Conservation (phyloP, 2,113 vertebrate species). For the Chloropsis cyanopogon region DNA sequence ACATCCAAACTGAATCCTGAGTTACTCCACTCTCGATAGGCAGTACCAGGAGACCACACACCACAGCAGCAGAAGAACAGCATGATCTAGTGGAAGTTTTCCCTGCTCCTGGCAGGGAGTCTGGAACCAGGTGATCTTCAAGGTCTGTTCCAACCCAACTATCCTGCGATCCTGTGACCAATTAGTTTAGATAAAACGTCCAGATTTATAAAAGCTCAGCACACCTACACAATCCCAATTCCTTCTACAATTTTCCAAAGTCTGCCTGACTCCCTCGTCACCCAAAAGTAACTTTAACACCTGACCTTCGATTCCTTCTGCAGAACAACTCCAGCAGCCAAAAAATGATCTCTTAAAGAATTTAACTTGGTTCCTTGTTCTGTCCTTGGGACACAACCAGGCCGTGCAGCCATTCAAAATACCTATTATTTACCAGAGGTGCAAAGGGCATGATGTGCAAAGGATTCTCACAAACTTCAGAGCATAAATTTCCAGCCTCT, state of each 20-base stretch:
- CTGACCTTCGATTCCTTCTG: neutral
- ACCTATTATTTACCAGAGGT: fast-evolving
- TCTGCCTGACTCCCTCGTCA: neutral
- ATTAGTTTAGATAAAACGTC: neutral
- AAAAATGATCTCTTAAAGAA: neutral
- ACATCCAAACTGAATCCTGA: neutral
- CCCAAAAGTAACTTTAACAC: neutral
- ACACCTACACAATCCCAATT: neutral
- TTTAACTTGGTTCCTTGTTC: neutral
- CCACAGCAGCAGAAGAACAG: neutral
- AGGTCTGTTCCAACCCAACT: neutral
- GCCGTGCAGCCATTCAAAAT: fast-evolving
- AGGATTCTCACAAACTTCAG: neutral
- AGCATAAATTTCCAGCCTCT: neutral
- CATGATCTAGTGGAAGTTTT: neutral
- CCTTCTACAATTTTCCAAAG: neutral
- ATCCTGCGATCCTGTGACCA: fast-evolving
- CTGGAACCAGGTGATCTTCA: neutral
- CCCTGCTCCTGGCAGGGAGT: neutral
- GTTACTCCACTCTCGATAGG: neutral
- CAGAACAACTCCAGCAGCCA: neutral
- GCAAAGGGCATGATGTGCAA: neutral
- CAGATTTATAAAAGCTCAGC: neutral
- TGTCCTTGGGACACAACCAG: neutral
- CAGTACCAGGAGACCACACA: neutral